These are phyloP conservation scores for Haemorhous mexicanus DNA, from an alignment of 2,113 vertebrate species.

Conservation along the genomic window DNA sequence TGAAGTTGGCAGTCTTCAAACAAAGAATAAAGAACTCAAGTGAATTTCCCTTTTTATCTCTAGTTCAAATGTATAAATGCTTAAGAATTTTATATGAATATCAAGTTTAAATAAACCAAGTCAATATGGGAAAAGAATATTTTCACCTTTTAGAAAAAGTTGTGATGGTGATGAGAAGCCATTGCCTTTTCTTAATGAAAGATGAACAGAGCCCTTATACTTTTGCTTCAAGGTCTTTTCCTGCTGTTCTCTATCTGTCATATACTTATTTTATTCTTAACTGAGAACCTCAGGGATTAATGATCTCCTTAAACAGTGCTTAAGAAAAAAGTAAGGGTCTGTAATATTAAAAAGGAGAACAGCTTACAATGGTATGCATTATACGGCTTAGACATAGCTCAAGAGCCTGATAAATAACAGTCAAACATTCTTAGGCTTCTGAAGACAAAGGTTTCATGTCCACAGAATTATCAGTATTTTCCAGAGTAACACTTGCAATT, in stretches of 20 bases:
- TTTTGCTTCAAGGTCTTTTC: background rate
- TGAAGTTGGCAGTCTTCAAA: background rate
- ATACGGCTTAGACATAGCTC: background rate
- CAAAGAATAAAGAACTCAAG: background rate
- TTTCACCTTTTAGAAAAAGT: background rate
- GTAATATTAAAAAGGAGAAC: background rate
- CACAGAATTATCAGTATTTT: background rate
- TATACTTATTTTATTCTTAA: background rate
- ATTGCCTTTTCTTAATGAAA: background rate
- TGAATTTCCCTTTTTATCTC: background rate
- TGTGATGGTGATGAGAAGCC: background rate
- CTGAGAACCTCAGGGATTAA: background rate
- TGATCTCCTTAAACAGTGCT: background rate
- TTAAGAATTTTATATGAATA: background rate
- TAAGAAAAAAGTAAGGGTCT: background rate
- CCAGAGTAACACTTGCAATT: background rate
- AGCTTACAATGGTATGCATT: background rate
- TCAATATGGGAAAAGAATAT: background rate
- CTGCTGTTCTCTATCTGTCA: background rate
- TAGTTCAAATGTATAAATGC: background rate
- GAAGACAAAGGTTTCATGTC: background rate
- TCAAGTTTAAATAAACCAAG: background rate
- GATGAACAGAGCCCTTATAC: background rate
- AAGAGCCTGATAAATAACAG: background rate
- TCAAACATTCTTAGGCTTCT: background rate